Percentiles rank a stretch among this genome's conserved stretches.
Conservation (phyloP, 1,140 invertebrate genomes). For the Drosophila oshimai region DNA sequence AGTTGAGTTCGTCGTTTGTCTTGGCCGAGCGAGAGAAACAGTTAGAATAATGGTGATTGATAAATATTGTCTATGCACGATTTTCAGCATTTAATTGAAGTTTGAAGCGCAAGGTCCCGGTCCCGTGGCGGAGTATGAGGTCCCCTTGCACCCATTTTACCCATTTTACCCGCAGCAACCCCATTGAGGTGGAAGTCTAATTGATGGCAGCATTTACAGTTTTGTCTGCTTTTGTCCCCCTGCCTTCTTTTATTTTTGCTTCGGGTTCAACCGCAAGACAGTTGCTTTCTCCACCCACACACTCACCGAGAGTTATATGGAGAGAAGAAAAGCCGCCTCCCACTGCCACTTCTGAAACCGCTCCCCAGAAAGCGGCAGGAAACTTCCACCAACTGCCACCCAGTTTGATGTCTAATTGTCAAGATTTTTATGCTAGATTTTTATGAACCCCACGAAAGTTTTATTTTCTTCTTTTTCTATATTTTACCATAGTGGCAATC, state of each 20-base stretch:
- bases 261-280: constrained; percentile 6
- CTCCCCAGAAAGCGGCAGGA: constrained; percentile 10
- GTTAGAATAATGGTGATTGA: constrained; percentile 81
- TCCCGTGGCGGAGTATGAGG: constrained; percentile 7
- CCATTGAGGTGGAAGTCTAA: constrained; percentile 48
- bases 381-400: constrained; percentile 15
- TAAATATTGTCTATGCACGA: constrained; percentile 79
- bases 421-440: constrained; percentile 31
- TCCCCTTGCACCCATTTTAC: background rate
- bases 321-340: background rate
- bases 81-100: constrained; percentile 71
- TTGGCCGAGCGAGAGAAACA: constrained; percentile 38
- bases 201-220: constrained; percentile 59
- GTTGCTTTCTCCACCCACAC: constrained; percentile 64
- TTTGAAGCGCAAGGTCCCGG: constrained; percentile 67
- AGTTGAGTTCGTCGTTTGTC: constrained; percentile 7
- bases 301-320: background rate
- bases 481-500: constrained; percentile 8
- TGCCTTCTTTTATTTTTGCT: background rate
- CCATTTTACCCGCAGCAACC: constrained; percentile 9
- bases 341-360: too few species aligned
- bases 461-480: background rate
- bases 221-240: constrained; percentile 33
- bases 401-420: constrained; percentile 50
- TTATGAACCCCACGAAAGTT: constrained; percentile 14